These are phyloP conservation scores for Melanotaenia pygmaea DNA, from an alignment of 2,797 vertebrate genomes.

Conservation along the genomic window DNA sequence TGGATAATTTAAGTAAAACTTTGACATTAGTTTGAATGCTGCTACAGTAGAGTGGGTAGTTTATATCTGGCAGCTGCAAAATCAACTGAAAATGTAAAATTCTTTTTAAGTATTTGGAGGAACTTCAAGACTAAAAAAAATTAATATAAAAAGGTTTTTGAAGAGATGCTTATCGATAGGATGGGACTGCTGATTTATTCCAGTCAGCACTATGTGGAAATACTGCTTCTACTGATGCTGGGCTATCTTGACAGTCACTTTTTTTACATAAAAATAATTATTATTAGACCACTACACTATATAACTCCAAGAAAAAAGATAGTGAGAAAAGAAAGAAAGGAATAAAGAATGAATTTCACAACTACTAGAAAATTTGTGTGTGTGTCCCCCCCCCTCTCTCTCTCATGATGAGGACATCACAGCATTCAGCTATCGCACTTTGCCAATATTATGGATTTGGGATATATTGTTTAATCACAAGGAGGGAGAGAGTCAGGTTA, in stretches of 20 bases:
- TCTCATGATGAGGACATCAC: not conserved
- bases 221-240: conserved; percentile 1
- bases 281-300: not conserved
- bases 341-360: not conserved
- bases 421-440: not conserved
- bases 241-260: not conserved
- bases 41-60: not conserved
- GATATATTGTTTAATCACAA: conserved; percentile 19
- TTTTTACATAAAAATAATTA: not conserved
- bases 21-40: not conserved
- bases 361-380: not conserved
- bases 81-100: not conserved
- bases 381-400: too few relatives aligned
- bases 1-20: not conserved
- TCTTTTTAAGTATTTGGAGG: not conserved
- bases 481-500: conserved; percentile 1
- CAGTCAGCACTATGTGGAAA: not conserved
- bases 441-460: conserved; percentile 26
- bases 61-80: not conserved
- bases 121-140: not conserved
- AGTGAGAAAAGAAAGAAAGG: not conserved
- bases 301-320: not conserved
- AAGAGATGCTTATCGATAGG: not conserved
- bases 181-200: not conserved
- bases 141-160: not conserved